A percentile compares a stretch with the other conserved stretches of the same genome.
These are phyloP conservation scores for Remorina albescens DNA, from an alignment of 2,797 vertebrate genomes.

Conservation along the genomic window DNA sequence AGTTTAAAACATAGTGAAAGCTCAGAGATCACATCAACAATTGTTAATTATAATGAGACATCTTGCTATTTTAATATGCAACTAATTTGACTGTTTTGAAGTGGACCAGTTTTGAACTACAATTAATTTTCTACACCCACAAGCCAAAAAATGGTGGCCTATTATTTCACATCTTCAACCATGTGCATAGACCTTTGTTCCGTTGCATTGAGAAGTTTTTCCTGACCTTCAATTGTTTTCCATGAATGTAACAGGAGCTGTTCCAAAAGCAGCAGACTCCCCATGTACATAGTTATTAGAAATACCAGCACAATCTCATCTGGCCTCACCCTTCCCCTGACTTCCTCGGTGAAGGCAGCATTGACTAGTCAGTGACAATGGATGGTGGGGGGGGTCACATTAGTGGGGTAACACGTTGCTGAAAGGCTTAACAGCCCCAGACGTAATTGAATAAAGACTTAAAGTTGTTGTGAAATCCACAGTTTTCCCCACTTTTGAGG, in stretches of 20 bases:
- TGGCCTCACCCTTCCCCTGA: slow-evolving; percentile 24
- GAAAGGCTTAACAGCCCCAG: slow-evolving; percentile 38
- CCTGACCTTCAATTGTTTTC: slow-evolving; percentile 45
- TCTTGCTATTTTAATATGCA: background rate
- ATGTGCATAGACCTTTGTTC: background rate
- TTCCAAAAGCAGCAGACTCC: slow-evolving; percentile 18
- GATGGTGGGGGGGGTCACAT: too few relatives aligned
- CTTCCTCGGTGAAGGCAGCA: slow-evolving; percentile 26
- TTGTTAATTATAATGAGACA: too few relatives aligned
- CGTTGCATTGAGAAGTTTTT: slow-evolving; percentile 1
- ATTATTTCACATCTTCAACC: background rate
- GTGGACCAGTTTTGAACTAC: background rate
- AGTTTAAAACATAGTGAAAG: background rate
- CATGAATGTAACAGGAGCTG: slow-evolving; percentile 4
- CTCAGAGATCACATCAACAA: background rate
- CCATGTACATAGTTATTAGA: slow-evolving; percentile 9
- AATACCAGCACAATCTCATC: slow-evolving; percentile 21
- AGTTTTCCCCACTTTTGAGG: slow-evolving; percentile 49
- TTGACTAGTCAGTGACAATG: background rate
- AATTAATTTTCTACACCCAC: slow-evolving; percentile 10
- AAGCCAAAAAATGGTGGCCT: background rate
- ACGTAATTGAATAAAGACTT: slow-evolving; percentile 60
- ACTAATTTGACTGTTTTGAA: background rate
- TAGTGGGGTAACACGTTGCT: slow-evolving; percentile 10
- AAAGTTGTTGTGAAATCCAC: slow-evolving; percentile 54